These are phyloP conservation scores for Caenorhabditis imperialis DNA, from an alignment of 2,888 invertebrate genomes.

Conservation along the genomic window DNA sequence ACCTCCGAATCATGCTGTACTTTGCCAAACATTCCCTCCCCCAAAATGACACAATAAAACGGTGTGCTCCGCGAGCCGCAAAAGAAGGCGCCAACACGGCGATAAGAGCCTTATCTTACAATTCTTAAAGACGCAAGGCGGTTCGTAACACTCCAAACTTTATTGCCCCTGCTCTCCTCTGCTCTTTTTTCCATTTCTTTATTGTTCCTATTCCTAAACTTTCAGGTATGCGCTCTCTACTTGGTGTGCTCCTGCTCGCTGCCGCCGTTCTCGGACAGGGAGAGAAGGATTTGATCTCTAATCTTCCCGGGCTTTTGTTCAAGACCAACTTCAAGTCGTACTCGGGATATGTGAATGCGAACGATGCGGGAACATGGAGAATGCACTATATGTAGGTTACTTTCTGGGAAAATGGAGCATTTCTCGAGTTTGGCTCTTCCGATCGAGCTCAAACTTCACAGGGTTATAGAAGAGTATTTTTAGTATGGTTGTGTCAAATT, in stretches of 20 bases:
- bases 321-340: constrained; percentile 79
- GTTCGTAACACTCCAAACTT: neutral
- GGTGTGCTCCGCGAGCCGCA: neutral
- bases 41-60: neutral
- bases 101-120: constrained; percentile 1
- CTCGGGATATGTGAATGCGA: constrained; percentile 79
- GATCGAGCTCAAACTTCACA: no score
- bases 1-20: no score
- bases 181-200: neutral
- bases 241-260: constrained; percentile 23
- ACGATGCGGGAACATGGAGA: constrained; percentile 76
- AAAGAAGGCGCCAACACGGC: neutral
- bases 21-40: no score
- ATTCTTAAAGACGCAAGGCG: neutral
- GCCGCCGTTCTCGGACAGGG: constrained; percentile 22
- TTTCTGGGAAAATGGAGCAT: no score
- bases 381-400: constrained; percentile 80
- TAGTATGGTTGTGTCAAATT: no score
- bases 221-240: constrained; percentile 42
- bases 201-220: neutral
- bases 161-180: neutral
- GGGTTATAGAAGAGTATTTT: no score
- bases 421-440: no score
- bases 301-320: constrained; percentile 79
- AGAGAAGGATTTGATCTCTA: constrained; percentile 69